Base-by-base conservation (phyloP, 2,113 vertebrate genomes). In the Hippolais icterina region DNA sequence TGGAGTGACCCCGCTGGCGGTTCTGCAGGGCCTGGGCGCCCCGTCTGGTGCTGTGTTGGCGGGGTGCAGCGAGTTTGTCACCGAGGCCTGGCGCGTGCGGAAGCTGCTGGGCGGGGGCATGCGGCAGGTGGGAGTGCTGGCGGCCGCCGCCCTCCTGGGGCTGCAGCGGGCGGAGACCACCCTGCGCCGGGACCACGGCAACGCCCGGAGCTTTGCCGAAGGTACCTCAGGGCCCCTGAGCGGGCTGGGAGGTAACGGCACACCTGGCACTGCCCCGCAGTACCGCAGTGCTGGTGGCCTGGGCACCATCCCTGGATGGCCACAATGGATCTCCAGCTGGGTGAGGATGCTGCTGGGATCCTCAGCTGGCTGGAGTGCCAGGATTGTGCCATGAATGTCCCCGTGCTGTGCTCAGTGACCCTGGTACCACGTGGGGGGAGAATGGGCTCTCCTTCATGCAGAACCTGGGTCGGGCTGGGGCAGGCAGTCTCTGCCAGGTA, bases 21-120 rank as follows among this genome's bases (percentile, higher is more conserved):
- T 22, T 74, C 21, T 2, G 8, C 88, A 99, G 98, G 98, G 99
- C 54, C 96, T 99, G 44, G 99, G 98, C 0, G 97, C 98, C 10
- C 99, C 98, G 0, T 97, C 97, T 0, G 99, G 99, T 0, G 97
- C 97, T 1, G 69, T 99, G 78, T 95, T 99, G 42, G 98, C 97
- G 1, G 98, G 99, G 15, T 24, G 90, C 23, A 81, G 57, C n/a
- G 97, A 98, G 46, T 98, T 99, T 41, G 96, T 98, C 3, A 52
- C 96, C 2, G 94, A 96, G 72, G 98, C 98, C 6, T 89, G 98
- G 35, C 96, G 97, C 1, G 89, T 96, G 69, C 97, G 98, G 89
- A 99, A 99, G 93, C 97, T 98, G 28, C 97, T 99, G 71, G 98
- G 99, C 0, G 98, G 99, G 5, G 98, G 98, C 15, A 97, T 98